Percentiles rank a stretch among this genome's conserved stretches.
Conservation (phyloP, 2,113 vertebrate species). For the Myrmophylax atrothorax region DNA sequence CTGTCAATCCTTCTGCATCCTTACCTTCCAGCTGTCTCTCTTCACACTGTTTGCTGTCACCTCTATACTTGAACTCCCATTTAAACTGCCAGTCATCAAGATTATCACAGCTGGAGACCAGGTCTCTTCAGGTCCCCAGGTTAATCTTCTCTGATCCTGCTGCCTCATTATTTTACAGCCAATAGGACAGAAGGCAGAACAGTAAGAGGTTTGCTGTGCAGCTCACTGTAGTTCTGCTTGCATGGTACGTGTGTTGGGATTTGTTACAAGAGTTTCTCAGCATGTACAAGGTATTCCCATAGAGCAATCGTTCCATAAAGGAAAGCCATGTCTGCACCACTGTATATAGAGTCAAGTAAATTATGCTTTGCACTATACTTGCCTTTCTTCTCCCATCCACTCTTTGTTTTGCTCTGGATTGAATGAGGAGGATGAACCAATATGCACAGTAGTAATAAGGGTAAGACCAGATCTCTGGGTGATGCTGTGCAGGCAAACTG, state of each 20-base stretch:
- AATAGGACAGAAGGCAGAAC: background rate
- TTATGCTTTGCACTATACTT: background rate
- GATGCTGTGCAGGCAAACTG: background rate
- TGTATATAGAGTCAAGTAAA: background rate
- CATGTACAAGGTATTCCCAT: background rate
- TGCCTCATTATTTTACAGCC: background rate
- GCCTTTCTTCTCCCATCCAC: background rate
- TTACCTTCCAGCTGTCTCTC: background rate
- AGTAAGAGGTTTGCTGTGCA: background rate
- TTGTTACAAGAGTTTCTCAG: background rate
- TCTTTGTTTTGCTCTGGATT: background rate
- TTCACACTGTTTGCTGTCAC: background rate
- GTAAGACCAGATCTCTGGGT: background rate
- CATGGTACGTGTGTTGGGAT: background rate
- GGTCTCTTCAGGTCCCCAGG: background rate
- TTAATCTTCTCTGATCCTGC: background rate
- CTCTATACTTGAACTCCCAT: background rate
- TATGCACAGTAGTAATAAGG: background rate
- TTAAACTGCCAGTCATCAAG: background rate
- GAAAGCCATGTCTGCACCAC: background rate
- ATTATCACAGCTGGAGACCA: background rate
- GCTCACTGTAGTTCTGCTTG: background rate
- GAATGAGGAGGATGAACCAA: background rate
- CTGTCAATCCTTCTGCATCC: background rate
- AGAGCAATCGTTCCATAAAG: background rate